Evolutionary conservation across 2,797 vertebrate genomes (phyloP).

Genomic region (Typhlichthys subterraneus): DNA sequence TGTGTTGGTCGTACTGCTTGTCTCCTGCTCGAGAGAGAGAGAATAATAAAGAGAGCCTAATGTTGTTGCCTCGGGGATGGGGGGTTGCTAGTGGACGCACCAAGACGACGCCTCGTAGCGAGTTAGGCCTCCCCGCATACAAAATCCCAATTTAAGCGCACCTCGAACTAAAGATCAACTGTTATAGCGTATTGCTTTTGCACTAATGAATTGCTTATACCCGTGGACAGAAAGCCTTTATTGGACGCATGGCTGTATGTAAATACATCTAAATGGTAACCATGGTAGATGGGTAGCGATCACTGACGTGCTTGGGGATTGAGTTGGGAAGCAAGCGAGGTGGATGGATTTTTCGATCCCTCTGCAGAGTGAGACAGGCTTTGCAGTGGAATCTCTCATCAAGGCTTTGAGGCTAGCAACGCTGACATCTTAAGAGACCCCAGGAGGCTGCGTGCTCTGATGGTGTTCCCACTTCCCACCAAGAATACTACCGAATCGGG

Average conservation of each 20-base stretch:
- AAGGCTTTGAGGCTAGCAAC: conserved; percentile 44
- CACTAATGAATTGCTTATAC: too few relatives aligned
- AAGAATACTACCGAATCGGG: conserved; percentile 41
- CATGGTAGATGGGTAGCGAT: conserved; percentile 1
- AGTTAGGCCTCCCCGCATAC: too few relatives aligned
- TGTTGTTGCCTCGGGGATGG: too few relatives aligned
- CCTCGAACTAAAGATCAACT: too few relatives aligned
- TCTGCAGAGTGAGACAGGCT: conserved; percentile 28
- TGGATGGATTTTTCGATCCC: conserved; percentile 53
- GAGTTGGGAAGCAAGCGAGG: conserved; percentile 42
- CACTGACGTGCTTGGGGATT: conserved; percentile 19
- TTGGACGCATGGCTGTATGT: conserved; percentile 27
- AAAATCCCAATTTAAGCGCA: too few relatives aligned
- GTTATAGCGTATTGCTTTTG: too few relatives aligned
- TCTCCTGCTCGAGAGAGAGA: too few relatives aligned
- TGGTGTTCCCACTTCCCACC: conserved; percentile 50
- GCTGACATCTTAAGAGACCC: conserved; percentile 62
- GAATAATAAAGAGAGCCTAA: too few relatives aligned
- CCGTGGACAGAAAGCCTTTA: background rate
- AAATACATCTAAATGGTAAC: conserved; percentile 14
- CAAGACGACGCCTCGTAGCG: too few relatives aligned
- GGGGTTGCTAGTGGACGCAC: too few relatives aligned
- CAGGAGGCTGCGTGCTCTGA: conserved; percentile 29
- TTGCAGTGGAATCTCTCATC: conserved; percentile 42
- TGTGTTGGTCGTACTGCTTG: too few relatives aligned